These are phyloP conservation scores for Agraylea sexmaculata DNA, from an alignment of 1,140 invertebrate species.

Conservation along the genomic window DNA sequence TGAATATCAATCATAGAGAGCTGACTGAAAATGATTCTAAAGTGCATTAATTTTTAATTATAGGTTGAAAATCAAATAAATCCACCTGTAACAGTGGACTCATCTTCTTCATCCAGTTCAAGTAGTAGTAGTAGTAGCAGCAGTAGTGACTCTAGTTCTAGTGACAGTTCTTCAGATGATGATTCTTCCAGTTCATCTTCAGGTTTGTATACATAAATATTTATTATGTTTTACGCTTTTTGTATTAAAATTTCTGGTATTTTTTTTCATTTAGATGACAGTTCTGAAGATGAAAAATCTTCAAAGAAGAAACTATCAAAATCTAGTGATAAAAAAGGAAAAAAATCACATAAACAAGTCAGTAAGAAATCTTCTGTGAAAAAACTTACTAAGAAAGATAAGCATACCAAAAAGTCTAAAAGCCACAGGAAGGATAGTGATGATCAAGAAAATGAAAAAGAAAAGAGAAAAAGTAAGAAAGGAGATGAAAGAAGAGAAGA, in stretches of 20 bases:
- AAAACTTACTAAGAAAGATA: no score
- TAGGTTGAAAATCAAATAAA: conserved; percentile 27
- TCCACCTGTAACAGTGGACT: conserved; percentile 26
- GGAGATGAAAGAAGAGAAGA: no score
- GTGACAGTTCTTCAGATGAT: conserved; percentile 20
- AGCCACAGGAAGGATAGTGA: neutral
- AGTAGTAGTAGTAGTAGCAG: conserved; percentile 25
- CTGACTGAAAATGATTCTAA: conserved; percentile 22
- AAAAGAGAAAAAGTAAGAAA: neutral
- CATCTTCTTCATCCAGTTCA: conserved; percentile 25
- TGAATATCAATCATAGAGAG: conserved; percentile 26
- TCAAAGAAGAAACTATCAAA: neutral
- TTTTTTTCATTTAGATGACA: conserved; percentile 11
- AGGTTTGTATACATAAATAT: conserved; percentile 9
- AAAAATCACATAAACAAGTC: no score
- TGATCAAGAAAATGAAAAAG: neutral
- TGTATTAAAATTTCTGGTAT: conserved; percentile 8
- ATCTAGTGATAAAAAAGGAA: neutral
- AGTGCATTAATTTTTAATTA: conserved; percentile 20
- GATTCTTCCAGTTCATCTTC: conserved; percentile 20
- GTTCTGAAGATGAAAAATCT: conserved; percentile 6
- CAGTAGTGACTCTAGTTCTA: conserved; percentile 11
- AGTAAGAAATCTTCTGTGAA: no score
- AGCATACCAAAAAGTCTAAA: neutral
- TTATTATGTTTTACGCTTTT: conserved; percentile 9